A percentile compares a stretch with the other conserved stretches of the same genome.
Evolutionary conservation across 2,797 vertebrate species (phyloP).

Genomic region (Sciurus vulgaris): DNA sequence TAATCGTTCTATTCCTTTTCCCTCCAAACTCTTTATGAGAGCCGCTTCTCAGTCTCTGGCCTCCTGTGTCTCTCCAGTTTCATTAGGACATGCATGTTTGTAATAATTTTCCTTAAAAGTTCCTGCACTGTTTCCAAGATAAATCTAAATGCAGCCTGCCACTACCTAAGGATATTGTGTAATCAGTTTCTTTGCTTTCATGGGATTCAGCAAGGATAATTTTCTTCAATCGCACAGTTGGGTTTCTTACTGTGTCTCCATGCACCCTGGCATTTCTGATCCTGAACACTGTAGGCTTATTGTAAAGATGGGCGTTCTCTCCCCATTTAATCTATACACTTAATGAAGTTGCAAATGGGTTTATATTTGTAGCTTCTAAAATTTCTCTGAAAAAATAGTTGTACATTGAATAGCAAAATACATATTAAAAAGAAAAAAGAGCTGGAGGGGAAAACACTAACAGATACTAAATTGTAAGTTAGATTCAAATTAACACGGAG

Average conservation of each 20-base stretch:
- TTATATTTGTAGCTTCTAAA: conserved; percentile 52
- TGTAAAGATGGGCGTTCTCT: neutral
- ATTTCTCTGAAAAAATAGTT: conserved; percentile 24
- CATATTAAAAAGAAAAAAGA: conserved; percentile 17
- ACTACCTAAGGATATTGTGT: neutral
- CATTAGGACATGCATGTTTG: neutral
- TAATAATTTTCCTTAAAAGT: neutral
- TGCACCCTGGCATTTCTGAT: neutral
- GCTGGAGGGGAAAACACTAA: neutral
- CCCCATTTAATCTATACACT: neutral
- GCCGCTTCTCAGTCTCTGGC: neutral
- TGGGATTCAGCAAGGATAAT: neutral
- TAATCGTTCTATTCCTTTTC: conserved; percentile 4
- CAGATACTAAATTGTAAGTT: neutral
- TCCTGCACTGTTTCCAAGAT: neutral
- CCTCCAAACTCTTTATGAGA: neutral
- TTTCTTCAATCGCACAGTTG: neutral
- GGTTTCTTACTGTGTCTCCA: neutral
- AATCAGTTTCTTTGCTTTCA: neutral
- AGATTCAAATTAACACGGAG: neutral
- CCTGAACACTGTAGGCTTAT: too few species aligned
- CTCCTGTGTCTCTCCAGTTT: neutral
- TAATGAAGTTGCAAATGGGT: neutral
- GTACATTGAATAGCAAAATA: neutral
- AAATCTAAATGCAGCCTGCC: neutral